Conservation (phyloP, 2,113 vertebrate species). For the Xiphias gladius region DNA sequence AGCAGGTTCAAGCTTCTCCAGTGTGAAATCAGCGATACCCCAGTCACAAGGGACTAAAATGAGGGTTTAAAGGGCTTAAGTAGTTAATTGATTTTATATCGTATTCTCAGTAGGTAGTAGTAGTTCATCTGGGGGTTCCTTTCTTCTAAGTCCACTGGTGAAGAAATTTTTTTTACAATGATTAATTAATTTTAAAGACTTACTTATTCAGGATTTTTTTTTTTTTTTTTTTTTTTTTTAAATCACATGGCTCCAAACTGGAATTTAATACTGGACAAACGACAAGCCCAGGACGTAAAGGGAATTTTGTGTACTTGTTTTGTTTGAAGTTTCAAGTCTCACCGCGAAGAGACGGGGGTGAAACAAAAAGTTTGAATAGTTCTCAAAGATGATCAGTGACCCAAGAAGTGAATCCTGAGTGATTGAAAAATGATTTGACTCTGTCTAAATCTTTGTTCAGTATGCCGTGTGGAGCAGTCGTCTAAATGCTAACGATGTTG, state of each 20-base stretch:
- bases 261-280: background rate
- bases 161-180: background rate
- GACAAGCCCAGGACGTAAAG: background rate
- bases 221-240: no score
- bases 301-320: background rate
- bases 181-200: background rate
- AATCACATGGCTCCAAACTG: background rate
- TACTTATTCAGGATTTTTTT: no score
- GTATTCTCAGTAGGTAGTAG: background rate
- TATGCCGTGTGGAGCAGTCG: constrained; percentile 37
- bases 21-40: no score
- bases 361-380: constrained; percentile 2
- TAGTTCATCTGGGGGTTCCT: background rate
- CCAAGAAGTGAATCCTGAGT: constrained; percentile 6
- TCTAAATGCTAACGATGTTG: constrained; percentile 65
- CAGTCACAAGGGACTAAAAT: background rate
- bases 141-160: background rate
- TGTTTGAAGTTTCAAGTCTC: background rate
- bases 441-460: constrained; percentile 46
- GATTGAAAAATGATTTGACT: constrained; percentile 31
- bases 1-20: background rate
- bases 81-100: no score
- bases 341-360: background rate
- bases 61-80: background rate
- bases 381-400: constrained; percentile 18